Conservation (phyloP, 2,113 vertebrate species). For the Antechinus stuartii region DNA sequence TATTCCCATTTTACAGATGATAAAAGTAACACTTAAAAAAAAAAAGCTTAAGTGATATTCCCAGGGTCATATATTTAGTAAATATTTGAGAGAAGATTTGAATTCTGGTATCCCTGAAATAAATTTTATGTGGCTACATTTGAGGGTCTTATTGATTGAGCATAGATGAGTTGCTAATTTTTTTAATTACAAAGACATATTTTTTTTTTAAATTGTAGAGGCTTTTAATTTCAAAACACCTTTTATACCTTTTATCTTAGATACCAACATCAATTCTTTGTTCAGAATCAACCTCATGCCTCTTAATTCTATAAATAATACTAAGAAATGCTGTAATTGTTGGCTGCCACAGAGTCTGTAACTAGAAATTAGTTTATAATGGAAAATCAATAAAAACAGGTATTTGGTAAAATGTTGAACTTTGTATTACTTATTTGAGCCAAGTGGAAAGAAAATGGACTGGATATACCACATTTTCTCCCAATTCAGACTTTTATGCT, state of each 20-base stretch:
- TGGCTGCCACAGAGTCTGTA: not conserved
- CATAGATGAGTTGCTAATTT: not conserved
- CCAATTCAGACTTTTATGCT: conserved; percentile 16
- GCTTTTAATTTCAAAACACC: not conserved
- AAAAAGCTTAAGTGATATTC: not conserved
- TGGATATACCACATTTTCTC: not conserved
- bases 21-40: not conserved
- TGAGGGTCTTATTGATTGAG: not conserved
- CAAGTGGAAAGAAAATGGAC: conserved; percentile 17
- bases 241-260: not conserved
- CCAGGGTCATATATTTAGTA: not conserved
- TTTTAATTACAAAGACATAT: not conserved
- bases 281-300: not conserved
- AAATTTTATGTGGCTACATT: not conserved
- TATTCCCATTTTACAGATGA: not conserved
- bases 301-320: not conserved
- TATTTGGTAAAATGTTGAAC: not conserved
- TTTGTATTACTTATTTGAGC: not conserved
- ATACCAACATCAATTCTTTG: not conserved
- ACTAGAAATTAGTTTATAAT: not conserved
- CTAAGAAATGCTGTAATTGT: not conserved
- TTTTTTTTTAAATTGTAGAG: not conserved
- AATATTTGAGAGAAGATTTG: not conserved
- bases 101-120: not conserved
- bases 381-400: not conserved